A percentile compares a stretch with the other conserved stretches of the same genome.
Evolutionary conservation across 2,113 vertebrate species (phyloP).

Genomic region (Entelurus aequoreus): DNA sequence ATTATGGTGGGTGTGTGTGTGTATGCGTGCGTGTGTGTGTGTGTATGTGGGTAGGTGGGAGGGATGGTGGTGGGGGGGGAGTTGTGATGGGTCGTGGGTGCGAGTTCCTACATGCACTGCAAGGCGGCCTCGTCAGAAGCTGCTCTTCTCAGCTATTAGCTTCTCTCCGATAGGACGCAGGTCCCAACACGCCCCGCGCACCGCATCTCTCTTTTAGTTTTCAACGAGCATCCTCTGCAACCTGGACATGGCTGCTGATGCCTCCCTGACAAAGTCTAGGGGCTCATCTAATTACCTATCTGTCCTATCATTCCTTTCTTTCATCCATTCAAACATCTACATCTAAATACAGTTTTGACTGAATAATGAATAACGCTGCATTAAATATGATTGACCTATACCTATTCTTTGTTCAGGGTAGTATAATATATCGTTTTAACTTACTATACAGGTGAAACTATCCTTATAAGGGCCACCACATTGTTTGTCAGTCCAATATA

Average conservation of each 20-base stretch:
- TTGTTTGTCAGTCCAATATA: too few relatives aligned
- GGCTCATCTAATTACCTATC: neutral
- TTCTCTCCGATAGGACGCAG: constrained; percentile 59
- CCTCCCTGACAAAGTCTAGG: constrained; percentile 2
- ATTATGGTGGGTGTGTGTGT: constrained; percentile 13
- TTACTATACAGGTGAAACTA: too few relatives aligned
- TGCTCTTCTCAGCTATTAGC: constrained; percentile 72
- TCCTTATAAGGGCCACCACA: too few relatives aligned
- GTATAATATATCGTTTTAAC: too few relatives aligned
- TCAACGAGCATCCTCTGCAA: constrained; percentile 31
- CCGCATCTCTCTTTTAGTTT: constrained; percentile 51
- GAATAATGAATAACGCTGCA: too few relatives aligned
- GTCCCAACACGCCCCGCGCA: constrained; percentile 64
- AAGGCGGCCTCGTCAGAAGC: constrained; percentile 58
- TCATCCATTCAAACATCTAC: too few relatives aligned
- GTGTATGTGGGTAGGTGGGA: constrained; percentile 1
- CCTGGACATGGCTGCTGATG: constrained; percentile 25
- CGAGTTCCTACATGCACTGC: constrained; percentile 60
- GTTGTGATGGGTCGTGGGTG: constrained; percentile 35
- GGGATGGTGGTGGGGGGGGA: neutral
- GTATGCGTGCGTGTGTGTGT: constrained; percentile 1
- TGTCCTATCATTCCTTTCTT: too few relatives aligned
- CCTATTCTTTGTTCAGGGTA: too few relatives aligned
- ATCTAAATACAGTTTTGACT: too few relatives aligned
- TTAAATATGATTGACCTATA: too few relatives aligned